phyloP scores from a whole-genome alignment of 2,113 vertebrate species.

The Dermatemys mawii region DNA sequence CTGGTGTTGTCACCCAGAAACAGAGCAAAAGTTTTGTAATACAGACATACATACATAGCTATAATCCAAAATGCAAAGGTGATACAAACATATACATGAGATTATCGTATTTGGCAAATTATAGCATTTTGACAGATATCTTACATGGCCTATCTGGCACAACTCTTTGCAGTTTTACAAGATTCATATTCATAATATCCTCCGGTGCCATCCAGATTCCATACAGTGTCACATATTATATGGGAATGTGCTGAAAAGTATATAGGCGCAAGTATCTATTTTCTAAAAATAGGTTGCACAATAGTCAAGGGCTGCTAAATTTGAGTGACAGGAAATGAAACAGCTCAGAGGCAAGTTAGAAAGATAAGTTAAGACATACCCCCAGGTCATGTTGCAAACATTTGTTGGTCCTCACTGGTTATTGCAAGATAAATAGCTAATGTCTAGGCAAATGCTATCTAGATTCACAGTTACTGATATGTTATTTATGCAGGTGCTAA shows the following conservation, averaged over 20 bases:
- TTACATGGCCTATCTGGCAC: too few species aligned
- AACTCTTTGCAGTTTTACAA: too few species aligned
- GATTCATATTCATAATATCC: too few species aligned
- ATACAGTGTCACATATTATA: background rate
- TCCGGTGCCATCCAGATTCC: too few species aligned
- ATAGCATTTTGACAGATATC: too few species aligned
- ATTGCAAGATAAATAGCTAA: background rate
- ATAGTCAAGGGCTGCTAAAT: background rate
- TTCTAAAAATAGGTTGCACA: background rate
- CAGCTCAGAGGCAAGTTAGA: background rate
- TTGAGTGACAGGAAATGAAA: background rate
- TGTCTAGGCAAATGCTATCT: background rate
- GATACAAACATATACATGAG: too few species aligned
- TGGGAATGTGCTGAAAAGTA: background rate
- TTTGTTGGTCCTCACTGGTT: background rate
- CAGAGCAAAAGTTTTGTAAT: too few species aligned
- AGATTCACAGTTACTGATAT: background rate
- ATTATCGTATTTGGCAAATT: too few species aligned
- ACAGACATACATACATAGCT: too few species aligned
- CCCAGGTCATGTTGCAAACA: background rate
- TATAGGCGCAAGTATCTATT: background rate
- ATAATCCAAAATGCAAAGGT: too few species aligned
- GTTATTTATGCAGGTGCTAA: background rate
- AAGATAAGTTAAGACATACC: background rate
- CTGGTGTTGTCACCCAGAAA: too few species aligned